Base-by-base conservation (phyloP, 2,113 vertebrate species). In the Scartelaos histophorus region DNA sequence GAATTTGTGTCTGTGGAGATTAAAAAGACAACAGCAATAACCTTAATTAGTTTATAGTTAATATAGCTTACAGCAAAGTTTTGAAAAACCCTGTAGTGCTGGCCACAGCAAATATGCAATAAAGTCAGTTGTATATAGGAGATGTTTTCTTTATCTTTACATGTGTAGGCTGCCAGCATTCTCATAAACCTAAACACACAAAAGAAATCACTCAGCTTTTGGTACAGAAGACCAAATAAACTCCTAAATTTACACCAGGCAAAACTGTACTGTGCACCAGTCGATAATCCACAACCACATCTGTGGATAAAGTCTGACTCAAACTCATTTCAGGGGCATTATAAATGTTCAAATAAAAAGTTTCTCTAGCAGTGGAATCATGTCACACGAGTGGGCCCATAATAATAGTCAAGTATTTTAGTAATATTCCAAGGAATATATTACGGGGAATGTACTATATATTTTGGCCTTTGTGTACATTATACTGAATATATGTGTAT, bases 401-500 rank as follows among this genome's bases (percentile, higher is more conserved):
- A 60, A 25, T 22, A 21, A 24, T 51, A 15, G 24, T 29, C 29
- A 29, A 29, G 29, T 15, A 25, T 34, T 34, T 61, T 34, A 7
- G 24, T 34, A 15, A 29, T 34, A 24, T 25, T 58, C 13, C 11
- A 3, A 3, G 53, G 21, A 58, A 58, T 25, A 15, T 58, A 24
- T 2, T n/a, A 16, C 16, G 2, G 2, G 25, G 34, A 64, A n/a
- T n/a, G 61, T 38, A 5, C 3, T 43, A 4, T 38, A 7, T 62
- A 19, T 35, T 62, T 35, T 62, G 29, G 60, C 60, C 17, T 64
- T 38, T 64, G 17, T 38, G 25, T 61, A 61, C 13, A 35, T 19
- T 43, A 64, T 64, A 64, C 7, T 64, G 61, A 38, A 21, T 64
- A 64, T 64, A 58, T 29, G 11, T 25, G 21, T 25, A 64, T 64